Percentiles rank a stretch among this genome's conserved stretches.
phyloP scores from a whole-genome alignment of 2,888 invertebrate species.

The Serrognathus titanus region DNA sequence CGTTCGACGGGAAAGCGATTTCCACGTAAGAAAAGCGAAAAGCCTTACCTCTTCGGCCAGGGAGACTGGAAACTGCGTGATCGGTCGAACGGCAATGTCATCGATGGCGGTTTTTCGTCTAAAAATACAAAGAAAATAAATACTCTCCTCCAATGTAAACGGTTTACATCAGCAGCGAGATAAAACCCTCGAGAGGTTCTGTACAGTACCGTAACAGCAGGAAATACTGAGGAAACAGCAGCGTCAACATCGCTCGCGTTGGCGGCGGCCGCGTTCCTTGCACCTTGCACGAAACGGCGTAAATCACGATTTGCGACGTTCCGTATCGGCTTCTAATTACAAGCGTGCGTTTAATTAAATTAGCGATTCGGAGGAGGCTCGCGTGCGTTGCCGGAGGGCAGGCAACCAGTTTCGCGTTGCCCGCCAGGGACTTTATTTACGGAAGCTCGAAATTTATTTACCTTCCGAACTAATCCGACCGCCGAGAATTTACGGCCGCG shows the following conservation, averaged over 20 bases:
- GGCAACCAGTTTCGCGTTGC: too few relatives aligned
- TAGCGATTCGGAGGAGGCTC: too few relatives aligned
- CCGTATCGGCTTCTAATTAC: too few relatives aligned
- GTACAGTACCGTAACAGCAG: conserved; percentile 34
- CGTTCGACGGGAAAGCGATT: not conserved
- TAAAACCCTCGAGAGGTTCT: conserved; percentile 10
- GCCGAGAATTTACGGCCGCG: too few relatives aligned
- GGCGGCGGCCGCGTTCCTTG: not conserved
- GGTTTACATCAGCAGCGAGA: conserved; percentile 12
- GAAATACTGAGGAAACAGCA: conserved; percentile 38
- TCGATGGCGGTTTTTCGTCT: conserved; percentile 70
- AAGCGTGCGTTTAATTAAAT: too few relatives aligned
- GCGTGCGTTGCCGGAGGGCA: too few relatives aligned
- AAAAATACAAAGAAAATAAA: conserved; percentile 40
- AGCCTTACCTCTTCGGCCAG: conserved; percentile 74
- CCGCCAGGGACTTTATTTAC: too few relatives aligned
- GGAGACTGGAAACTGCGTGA: conserved; percentile 81
- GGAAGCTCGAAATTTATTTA: too few relatives aligned
- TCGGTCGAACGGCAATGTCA: conserved; percentile 85
- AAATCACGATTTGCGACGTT: too few relatives aligned
- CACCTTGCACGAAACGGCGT: not conserved
- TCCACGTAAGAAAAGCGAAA: not conserved
- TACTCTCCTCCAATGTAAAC: conserved; percentile 14
- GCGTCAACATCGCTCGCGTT: conserved; percentile 33
- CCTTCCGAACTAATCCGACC: too few relatives aligned